Percentiles rank a stretch among this genome's conserved stretches.
Conservation (phyloP, 2,797 vertebrate genomes). For the Cercopithecus hamlyni region DNA sequence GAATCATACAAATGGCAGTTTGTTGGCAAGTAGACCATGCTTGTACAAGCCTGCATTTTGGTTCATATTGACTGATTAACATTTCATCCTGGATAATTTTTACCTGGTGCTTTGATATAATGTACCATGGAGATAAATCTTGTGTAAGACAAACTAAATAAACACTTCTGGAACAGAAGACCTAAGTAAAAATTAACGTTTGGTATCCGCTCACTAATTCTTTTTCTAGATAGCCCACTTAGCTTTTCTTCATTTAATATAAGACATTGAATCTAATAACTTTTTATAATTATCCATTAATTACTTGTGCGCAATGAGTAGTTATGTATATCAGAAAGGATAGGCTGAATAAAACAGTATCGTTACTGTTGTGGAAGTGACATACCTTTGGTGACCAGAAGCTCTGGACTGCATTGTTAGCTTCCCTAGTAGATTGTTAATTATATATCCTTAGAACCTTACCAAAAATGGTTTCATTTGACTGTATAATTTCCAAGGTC, state of each 20-base stretch:
- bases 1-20: background rate
- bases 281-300: background rate
- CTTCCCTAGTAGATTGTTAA: background rate
- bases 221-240: background rate
- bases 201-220: background rate
- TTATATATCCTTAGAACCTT: background rate
- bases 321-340: background rate
- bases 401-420: background rate
- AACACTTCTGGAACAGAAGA: background rate
- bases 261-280: background rate
- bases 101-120: constrained; percentile 13
- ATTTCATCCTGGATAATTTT: background rate
- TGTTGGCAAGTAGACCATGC: background rate
- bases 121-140: background rate
- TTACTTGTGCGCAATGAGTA: background rate
- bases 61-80: background rate
- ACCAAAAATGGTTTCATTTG: background rate
- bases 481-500: background rate
- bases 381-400: background rate
- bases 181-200: background rate
- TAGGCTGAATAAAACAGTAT: background rate
- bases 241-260: background rate
- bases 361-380: background rate
- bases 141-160: background rate
- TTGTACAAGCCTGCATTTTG: background rate